Conservation (phyloP, 2,797 vertebrate species). For the Chrysocyon brachyurus region DNA sequence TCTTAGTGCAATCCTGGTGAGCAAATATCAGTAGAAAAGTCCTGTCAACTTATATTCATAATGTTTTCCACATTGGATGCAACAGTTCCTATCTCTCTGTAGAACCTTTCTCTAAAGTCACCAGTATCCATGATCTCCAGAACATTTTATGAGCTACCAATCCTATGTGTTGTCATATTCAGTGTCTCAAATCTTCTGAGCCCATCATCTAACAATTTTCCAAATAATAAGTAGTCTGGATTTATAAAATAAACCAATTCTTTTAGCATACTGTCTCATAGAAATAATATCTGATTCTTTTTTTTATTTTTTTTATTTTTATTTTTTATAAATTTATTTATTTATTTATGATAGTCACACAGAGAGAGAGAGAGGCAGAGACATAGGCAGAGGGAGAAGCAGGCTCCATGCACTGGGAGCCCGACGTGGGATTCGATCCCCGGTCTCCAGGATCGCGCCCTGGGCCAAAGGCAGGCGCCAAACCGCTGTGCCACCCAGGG, state of each 20-base stretch:
- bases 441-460: too few relatives aligned
- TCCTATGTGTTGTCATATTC: not conserved
- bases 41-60: not conserved
- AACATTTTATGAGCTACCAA: not conserved
- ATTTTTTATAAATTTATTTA: too few relatives aligned
- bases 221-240: not conserved
- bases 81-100: not conserved
- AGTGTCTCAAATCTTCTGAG: not conserved
- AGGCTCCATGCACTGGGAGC: too few relatives aligned
- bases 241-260: not conserved
- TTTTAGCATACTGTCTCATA: not conserved
- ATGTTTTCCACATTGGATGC: not conserved
- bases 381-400: too few relatives aligned
- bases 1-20: constrained; percentile 5
- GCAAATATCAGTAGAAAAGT: constrained; percentile 30
- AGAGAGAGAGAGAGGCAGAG: too few relatives aligned
- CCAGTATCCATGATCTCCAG: not conserved
- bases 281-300: not conserved
- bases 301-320: too few relatives aligned
- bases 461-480: too few relatives aligned
- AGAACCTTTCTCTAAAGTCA: not conserved
- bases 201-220: not conserved
- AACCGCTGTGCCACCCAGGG: too few relatives aligned
- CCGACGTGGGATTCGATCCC: too few relatives aligned
- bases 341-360: too few relatives aligned